Evolutionary conservation across 2,113 vertebrate genomes (phyloP).

Genomic region (Pseudois nayaur): DNA sequence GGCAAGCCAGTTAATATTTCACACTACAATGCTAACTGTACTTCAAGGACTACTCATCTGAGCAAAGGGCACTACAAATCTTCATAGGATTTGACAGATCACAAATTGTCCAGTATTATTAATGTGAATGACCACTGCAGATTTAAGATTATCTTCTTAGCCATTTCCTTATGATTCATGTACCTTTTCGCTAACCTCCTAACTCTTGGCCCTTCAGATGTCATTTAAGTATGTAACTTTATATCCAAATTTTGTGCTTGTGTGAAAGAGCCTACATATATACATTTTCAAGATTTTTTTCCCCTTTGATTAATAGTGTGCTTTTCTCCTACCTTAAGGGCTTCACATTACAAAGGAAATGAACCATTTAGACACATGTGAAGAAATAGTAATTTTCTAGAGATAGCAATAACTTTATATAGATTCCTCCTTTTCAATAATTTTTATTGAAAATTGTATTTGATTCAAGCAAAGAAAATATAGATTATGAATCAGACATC

Average conservation of each 20-base stretch:
- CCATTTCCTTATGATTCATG: conserved; percentile 57
- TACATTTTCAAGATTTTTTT: not conserved
- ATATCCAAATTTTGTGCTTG: not conserved
- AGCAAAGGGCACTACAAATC: conserved; percentile 76
- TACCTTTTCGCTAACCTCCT: conserved; percentile 65
- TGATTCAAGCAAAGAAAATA: not conserved
- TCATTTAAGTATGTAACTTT: conserved; percentile 28
- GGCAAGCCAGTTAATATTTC: conserved; percentile 61
- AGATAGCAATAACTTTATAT: not conserved
- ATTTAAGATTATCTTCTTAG: conserved; percentile 71
- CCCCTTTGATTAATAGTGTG: not conserved
- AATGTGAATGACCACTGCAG: conserved; percentile 67
- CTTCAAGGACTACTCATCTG: conserved; percentile 77
- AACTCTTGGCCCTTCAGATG: conserved; percentile 58
- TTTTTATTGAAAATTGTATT: not conserved
- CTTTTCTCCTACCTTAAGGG: not conserved
- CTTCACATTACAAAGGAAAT: not conserved
- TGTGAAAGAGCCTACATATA: not conserved
- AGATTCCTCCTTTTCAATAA: not conserved
- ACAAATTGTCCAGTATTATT: conserved; percentile 70
- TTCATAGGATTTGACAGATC: conserved; percentile 67
- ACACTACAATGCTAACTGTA: conserved; percentile 65
- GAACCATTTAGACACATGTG: not conserved
- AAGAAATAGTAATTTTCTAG: not conserved
- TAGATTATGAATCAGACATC: not conserved